Percentiles rank a stretch among this genome's conserved stretches.
phyloP scores from a whole-genome alignment of 2,113 vertebrate species.

The Anguilla japonica region DNA sequence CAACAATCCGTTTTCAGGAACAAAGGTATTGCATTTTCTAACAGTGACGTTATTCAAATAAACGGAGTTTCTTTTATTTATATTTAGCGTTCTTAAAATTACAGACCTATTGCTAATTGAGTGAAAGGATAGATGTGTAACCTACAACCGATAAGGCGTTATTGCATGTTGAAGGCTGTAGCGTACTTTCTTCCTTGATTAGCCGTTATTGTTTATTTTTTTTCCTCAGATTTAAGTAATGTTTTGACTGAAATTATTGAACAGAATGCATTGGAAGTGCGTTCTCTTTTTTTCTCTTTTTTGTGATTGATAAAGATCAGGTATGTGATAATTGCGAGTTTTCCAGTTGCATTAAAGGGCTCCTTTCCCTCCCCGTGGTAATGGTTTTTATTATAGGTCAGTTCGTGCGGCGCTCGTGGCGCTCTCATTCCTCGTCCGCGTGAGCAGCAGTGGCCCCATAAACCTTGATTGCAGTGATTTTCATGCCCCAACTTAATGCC shows the following conservation, averaged over 20 bases:
- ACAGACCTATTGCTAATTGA: too few species aligned
- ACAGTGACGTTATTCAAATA: not conserved
- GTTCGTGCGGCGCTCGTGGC: constrained; percentile 9
- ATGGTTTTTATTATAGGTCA: constrained; percentile 5
- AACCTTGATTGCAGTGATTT: not conserved
- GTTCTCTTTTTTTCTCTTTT: not conserved
- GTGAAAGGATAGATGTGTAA: too few species aligned
- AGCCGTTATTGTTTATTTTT: not conserved
- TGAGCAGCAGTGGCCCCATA: not conserved
- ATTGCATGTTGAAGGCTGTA: not conserved
- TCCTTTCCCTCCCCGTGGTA: not conserved
- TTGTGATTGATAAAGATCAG: constrained; percentile 14
- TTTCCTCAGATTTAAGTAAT: not conserved
- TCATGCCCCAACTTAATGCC: not conserved
- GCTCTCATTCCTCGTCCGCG: constrained; percentile 10
- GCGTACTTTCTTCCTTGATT: not conserved
- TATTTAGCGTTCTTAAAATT: not conserved
- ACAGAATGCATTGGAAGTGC: not conserved
- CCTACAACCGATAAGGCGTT: not conserved
- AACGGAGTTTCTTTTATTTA: not conserved
- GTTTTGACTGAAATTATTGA: not conserved
- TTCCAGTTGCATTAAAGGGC: constrained; percentile 2
- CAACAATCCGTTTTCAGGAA: not conserved
- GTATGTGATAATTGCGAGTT: not conserved
- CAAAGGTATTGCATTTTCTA: not conserved